Conservation (phyloP, 2,797 vertebrate genomes). For the Apogon hyalosoma region DNA sequence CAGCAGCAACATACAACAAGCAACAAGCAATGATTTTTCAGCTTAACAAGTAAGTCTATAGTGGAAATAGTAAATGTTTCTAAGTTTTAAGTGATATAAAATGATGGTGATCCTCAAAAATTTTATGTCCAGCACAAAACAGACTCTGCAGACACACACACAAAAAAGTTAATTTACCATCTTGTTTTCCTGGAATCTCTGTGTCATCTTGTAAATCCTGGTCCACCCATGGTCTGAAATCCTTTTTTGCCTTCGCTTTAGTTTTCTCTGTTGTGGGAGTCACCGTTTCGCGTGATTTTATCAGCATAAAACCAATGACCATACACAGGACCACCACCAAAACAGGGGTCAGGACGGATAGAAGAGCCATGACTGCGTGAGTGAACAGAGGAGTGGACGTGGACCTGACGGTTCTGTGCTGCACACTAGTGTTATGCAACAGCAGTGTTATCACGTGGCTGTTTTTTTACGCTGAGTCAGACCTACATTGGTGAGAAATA, state of each 20-base stretch:
- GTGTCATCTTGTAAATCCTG: conserved; percentile 89
- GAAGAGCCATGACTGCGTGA: conserved; percentile 80
- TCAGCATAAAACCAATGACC: conserved; percentile 84
- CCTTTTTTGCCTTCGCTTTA: conserved; percentile 10
- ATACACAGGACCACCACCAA: conserved; percentile 87
- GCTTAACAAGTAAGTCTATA: no score
- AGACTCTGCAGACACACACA: background rate
- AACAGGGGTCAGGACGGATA: conserved; percentile 87
- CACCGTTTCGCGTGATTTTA: conserved; percentile 58
- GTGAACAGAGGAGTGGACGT: background rate
- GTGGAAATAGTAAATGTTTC: no score
- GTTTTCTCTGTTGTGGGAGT: background rate
- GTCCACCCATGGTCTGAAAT: conserved; percentile 86
- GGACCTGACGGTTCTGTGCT: background rate
- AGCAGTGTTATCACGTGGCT: background rate
- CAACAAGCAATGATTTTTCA: no score
- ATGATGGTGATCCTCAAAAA: no score
- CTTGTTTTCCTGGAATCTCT: conserved; percentile 72
- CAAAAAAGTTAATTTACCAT: conserved; percentile 78
- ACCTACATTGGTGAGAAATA: background rate
- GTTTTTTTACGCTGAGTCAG: conserved; percentile 21
- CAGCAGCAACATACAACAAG: no score
- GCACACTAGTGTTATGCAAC: conserved; percentile 23
- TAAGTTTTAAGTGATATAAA: no score
- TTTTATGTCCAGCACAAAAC: no score